These are phyloP conservation scores for Sanderia malayensis DNA, from an alignment of 30 jellyfish, hydroid and myxozoan species.

Conservation along the genomic window DNA sequence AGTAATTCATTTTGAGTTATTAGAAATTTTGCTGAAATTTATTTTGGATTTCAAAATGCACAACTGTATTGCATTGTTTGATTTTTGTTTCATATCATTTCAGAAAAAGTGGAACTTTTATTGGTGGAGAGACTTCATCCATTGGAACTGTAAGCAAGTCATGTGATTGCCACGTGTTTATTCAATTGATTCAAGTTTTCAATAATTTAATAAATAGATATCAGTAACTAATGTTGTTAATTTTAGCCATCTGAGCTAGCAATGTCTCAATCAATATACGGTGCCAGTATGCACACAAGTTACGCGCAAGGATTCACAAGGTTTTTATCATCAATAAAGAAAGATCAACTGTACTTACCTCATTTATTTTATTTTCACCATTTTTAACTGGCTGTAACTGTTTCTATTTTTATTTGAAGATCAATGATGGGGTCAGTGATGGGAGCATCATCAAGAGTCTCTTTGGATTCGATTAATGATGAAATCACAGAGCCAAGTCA, in stretches of 20 bases:
- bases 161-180: background rate
- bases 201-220: background rate
- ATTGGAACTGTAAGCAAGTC: slow-evolving; percentile 78
- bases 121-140: slow-evolving; percentile 67
- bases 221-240: background rate
- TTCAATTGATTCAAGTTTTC: background rate
- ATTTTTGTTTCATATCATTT: slow-evolving; percentile 4
- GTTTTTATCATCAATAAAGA: no score
- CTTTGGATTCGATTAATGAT: slow-evolving; percentile 87
- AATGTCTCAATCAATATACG: slow-evolving; percentile 80
- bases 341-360: background rate
- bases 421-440: slow-evolving; percentile 92
- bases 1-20: slow-evolving; percentile 3
- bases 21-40: background rate
- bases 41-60: background rate
- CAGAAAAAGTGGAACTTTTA: slow-evolving; percentile 53
- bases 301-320: slow-evolving; percentile 96
- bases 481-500: slow-evolving; percentile 90
- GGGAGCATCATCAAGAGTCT: slow-evolving; percentile 85
- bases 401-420: slow-evolving; percentile 50
- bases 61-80: background rate
- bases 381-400: background rate
- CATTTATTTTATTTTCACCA: background rate
- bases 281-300: slow-evolving; percentile 91
- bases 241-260: slow-evolving; percentile 84